Conservation (phyloP, 2,797 vertebrate species). For the Sitta carolinensis region DNA sequence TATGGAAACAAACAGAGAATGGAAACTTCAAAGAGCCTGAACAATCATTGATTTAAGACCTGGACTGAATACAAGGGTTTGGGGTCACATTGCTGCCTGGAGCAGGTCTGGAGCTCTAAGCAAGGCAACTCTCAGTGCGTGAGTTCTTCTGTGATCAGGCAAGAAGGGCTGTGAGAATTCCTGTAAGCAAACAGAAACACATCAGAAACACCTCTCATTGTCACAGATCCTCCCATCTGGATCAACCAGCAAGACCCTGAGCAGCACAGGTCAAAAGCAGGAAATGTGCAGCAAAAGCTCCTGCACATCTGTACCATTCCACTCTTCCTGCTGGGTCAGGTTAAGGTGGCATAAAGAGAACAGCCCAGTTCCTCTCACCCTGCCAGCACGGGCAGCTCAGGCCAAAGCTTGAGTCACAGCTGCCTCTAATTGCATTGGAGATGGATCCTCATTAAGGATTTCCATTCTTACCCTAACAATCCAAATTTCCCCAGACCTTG, state of each 20-base stretch:
- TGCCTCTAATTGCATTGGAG: not conserved
- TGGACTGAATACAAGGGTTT: conserved; percentile 18
- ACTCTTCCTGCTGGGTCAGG: not conserved
- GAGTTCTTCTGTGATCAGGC: not conserved
- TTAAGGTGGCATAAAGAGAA: not conserved
- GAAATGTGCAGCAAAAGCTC: conserved; percentile 36
- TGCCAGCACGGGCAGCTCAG: not conserved
- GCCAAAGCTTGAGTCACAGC: not conserved
- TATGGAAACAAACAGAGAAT: not conserved
- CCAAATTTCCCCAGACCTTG: not conserved
- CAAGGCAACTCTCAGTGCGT: not conserved
- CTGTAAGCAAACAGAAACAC: not conserved
- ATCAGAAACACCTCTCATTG: not conserved
- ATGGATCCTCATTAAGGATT: not conserved
- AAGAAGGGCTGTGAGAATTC: not conserved
- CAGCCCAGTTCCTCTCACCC: not conserved
- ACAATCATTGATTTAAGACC: conserved; percentile 29
- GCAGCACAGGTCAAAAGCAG: not conserved
- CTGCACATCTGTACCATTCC: not conserved
- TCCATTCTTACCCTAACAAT: not conserved
- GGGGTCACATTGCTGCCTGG: conserved; percentile 9
- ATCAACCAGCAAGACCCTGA: not conserved
- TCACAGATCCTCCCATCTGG: not conserved
- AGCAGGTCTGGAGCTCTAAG: not conserved
- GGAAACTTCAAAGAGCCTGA: conserved; percentile 48